phyloP scores from a whole-genome alignment of 2,797 vertebrate genomes.

The Hyperoplus lanceolatus region DNA sequence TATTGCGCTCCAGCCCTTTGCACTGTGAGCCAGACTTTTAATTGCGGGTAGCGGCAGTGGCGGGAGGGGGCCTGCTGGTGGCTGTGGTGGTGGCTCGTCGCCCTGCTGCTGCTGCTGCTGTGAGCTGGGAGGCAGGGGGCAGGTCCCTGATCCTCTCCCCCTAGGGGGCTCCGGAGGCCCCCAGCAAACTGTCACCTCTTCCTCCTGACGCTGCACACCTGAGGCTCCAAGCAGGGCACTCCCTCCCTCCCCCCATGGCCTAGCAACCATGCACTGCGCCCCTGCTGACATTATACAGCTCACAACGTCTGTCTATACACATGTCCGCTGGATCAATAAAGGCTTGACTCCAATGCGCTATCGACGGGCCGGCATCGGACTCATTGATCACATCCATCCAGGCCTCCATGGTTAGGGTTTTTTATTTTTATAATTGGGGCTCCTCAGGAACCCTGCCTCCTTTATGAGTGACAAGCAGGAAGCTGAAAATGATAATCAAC shows the following conservation, averaged over 20 bases:
- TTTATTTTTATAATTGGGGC: slow-evolving; percentile 91
- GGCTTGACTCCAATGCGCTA: slow-evolving; percentile 87
- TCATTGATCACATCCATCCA: slow-evolving; percentile 92
- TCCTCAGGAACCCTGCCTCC: slow-evolving; percentile 75
- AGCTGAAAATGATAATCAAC: slow-evolving; percentile 82
- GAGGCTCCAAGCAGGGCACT: slow-evolving; percentile 73
- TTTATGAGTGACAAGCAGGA: slow-evolving; percentile 82
- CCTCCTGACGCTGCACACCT: slow-evolving; percentile 92
- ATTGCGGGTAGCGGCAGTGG: slow-evolving; percentile 68
- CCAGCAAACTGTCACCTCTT: slow-evolving; percentile 90
- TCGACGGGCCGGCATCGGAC: slow-evolving; percentile 87
- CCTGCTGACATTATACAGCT: slow-evolving; percentile 94
- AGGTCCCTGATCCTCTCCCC: slow-evolving; percentile 89
- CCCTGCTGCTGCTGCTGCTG: slow-evolving; percentile 77
- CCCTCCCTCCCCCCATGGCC: slow-evolving; percentile 1
- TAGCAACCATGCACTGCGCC: slow-evolving; percentile 46
- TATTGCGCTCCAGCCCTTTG: slow-evolving; percentile 74
- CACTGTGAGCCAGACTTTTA: slow-evolving; percentile 83
- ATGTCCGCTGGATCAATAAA: slow-evolving; percentile 90
- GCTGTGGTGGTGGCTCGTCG: slow-evolving; percentile 54
- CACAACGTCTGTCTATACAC: slow-evolving; percentile 89
- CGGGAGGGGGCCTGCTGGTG: slow-evolving; percentile 66
- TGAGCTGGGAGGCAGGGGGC: slow-evolving; percentile 83
- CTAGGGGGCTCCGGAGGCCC: slow-evolving; percentile 70
- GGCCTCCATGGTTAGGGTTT: slow-evolving; percentile 88